phyloP scores from a whole-genome alignment of 1,140 invertebrate species.

The Capitella teleta region DNA sequence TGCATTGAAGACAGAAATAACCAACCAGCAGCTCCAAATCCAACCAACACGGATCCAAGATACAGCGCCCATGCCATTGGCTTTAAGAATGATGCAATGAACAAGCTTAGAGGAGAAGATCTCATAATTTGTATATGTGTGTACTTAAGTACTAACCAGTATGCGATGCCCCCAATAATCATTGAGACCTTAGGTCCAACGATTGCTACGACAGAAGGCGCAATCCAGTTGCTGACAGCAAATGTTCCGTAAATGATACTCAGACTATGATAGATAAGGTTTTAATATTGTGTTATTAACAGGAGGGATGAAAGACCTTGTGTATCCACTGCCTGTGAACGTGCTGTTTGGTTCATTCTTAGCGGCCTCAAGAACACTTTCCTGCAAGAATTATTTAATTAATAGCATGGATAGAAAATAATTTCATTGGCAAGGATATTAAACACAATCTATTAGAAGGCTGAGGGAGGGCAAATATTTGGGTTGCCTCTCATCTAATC shows the following conservation, averaged over 20 bases:
- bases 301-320: too few relatives aligned
- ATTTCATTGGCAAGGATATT: too few relatives aligned
- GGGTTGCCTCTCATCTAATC: too few relatives aligned
- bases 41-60: constrained; percentile 68
- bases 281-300: too few relatives aligned
- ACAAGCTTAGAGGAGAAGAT: constrained; percentile 33
- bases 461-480: too few relatives aligned
- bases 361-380: too few relatives aligned
- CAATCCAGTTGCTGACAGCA: constrained; percentile 80
- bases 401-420: too few relatives aligned
- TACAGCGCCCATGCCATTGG: constrained; percentile 74
- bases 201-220: constrained; percentile 71
- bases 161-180: constrained; percentile 64
- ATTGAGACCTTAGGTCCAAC: constrained; percentile 74
- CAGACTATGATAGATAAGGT: constrained; percentile 51
- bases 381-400: too few relatives aligned
- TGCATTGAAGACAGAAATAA: background rate
- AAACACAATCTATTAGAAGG: too few relatives aligned
- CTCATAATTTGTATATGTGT: background rate
- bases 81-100: constrained; percentile 60
- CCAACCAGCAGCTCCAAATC: constrained; percentile 67
- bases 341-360: too few relatives aligned
- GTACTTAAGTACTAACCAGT: constrained; percentile 37
- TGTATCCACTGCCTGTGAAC: too few relatives aligned
- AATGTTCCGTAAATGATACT: constrained; percentile 83